phyloP scores from a whole-genome alignment of 1,140 invertebrate species.

The Tetragnatha versicolor region DNA sequence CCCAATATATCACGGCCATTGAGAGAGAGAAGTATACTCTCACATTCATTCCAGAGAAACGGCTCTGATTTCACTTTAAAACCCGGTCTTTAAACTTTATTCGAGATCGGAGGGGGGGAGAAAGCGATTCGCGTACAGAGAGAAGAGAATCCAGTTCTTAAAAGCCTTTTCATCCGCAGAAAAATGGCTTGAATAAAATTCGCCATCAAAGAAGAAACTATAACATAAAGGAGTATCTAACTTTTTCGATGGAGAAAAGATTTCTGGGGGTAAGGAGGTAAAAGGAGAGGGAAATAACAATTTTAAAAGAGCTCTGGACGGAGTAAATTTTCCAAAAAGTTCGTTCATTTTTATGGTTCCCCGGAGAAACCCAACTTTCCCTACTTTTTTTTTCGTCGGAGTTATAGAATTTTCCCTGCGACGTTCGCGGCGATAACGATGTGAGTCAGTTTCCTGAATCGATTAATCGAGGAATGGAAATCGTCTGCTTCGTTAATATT shows the following conservation, averaged over 20 bases:
- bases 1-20: conserved; percentile 15
- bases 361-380: conserved; percentile 14
- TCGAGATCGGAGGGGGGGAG: conserved; percentile 5
- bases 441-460: conserved; percentile 15
- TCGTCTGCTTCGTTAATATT: not conserved
- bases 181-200: conserved; percentile 22
- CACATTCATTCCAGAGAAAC: conserved; percentile 20
- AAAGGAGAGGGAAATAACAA: conserved; percentile 9
- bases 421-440: conserved; percentile 17
- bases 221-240: conserved; percentile 24
- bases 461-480: conserved; percentile 18
- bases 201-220: conserved; percentile 7
- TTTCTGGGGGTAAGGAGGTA: not conserved
- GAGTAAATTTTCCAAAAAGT: conserved; percentile 26
- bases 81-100: conserved; percentile 24
- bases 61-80: conserved; percentile 18
- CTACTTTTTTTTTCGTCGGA: not conserved
- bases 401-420: conserved; percentile 19
- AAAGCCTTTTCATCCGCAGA: conserved; percentile 23
- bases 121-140: conserved; percentile 18
- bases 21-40: not conserved
- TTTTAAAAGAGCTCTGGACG: conserved; percentile 18
- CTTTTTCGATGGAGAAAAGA: not conserved
- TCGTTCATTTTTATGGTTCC: conserved; percentile 26
- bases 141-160: conserved; percentile 13